Evolutionary conservation across 2,888 invertebrate genomes (phyloP).

Genomic region (Nymphalis urticae): DNA sequence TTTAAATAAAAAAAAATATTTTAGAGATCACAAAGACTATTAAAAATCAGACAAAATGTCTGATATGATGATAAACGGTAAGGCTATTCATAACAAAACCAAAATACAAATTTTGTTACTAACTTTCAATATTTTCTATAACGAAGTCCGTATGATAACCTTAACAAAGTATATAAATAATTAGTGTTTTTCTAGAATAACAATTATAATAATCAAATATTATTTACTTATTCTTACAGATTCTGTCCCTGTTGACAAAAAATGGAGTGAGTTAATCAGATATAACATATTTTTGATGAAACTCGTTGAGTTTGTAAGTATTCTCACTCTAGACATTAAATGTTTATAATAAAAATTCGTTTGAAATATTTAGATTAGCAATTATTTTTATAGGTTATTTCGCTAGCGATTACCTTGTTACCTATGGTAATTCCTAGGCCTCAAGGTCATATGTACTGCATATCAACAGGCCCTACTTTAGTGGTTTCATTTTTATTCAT

Average conservation of each 20-base stretch:
- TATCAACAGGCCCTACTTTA: conserved; percentile 71
- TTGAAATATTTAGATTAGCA: not conserved
- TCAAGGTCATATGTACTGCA: conserved; percentile 76
- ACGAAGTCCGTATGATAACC: not conserved
- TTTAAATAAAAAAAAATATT: conserved; percentile 9
- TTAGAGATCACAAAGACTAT: not conserved
- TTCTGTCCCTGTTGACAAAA: conserved; percentile 75
- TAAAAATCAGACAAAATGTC: conserved; percentile 53
- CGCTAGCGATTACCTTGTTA: conserved; percentile 61
- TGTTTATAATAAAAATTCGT: not conserved
- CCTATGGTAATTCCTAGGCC: conserved; percentile 61
- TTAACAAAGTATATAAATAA: not conserved
- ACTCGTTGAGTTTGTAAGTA: conserved; percentile 76
- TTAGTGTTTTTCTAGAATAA: too few species aligned
- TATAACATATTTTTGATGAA: conserved; percentile 78
- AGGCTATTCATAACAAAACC: conserved; percentile 15
- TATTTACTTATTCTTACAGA: conserved; percentile 51
- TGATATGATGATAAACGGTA: conserved; percentile 78
- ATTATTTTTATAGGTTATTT: conserved; percentile 58
- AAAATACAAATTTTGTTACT: too few species aligned
- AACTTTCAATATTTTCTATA: not conserved
- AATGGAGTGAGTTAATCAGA: conserved; percentile 71
- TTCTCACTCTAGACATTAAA: not conserved
- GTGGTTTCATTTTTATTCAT: conserved; percentile 70
- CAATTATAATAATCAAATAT: not conserved